Evolutionary conservation across 2,113 vertebrate genomes (phyloP), one percentile per base, ranked within the genome.

Genomic region (Chinchilla lanigera): DNA sequence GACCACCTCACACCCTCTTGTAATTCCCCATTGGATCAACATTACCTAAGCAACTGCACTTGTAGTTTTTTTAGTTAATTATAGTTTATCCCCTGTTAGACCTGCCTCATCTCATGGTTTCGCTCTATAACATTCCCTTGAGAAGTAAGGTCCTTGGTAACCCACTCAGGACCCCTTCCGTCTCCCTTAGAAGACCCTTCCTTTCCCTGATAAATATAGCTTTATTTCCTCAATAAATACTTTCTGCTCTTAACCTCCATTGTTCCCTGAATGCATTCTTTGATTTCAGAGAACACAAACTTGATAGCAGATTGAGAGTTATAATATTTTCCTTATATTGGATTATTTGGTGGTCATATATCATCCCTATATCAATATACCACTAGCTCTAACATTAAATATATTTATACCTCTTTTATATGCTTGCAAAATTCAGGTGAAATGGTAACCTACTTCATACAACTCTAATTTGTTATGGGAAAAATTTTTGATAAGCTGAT

Each of bases 351-450:
- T 67, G 33, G 65, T 19, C 35, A 5, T n/a, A n/a, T 7, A 69
- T 69, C 5, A 19, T n/a, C 35, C 35, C 65, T n/a, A n/a, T 69
- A n/a, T 69, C 17, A 69, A 8, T 35, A 67, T 22, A 65, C 22
- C 6, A 52, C n/a, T 8, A 52, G 5, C 30, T 75, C n/a, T 71
- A 80, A 28, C 2, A 44, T 54, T 56, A 54, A 83, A 20, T 65
- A 50, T 33, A 56, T 44, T 50, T 77, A 56, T n/a, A 30, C 3
- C 3, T 82, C 24, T 16, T n/a, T 33, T 63, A 69, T 35, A 17
- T 11, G 65, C 69, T 17, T 44, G 12, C 63, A 91, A 97, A 89
- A 77, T 89, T 77, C 81, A 87, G 24, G 56, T 86, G 58, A 77
- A 69, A 60, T 65, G 13, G 9, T 80, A 22, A 54, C 61, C 56